Conservation (phyloP, 2,113 vertebrate genomes). For the Melierax canorus region DNA sequence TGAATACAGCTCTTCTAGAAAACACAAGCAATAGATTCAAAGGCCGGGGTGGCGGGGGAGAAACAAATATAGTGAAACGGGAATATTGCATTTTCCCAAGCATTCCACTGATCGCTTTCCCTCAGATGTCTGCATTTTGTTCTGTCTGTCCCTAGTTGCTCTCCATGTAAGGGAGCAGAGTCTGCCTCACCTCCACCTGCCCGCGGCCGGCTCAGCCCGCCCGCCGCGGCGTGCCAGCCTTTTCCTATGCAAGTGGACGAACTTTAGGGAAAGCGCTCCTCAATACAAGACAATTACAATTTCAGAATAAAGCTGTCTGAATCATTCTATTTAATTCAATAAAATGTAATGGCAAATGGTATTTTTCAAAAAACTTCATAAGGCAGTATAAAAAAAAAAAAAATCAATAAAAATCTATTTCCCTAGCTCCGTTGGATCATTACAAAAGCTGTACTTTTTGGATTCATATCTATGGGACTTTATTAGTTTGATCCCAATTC, state of each 20-base stretch:
- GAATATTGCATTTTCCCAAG: background rate
- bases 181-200: background rate
- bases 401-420: constrained; percentile 35
- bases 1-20: background rate
- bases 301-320: background rate
- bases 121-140: background rate
- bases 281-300: background rate
- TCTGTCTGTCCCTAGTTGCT: background rate
- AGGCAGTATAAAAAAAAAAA: background rate
- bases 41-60: rapidly evolving
- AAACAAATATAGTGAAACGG: rapidly evolving
- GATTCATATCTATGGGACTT: background rate
- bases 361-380: background rate
- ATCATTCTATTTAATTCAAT: constrained; percentile 2
- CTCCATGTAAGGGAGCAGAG: background rate
- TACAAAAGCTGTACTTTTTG: background rate
- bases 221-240: background rate
- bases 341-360: background rate
- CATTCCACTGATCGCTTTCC: background rate
- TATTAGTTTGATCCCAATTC: background rate
- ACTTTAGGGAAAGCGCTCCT: background rate
- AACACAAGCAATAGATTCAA: background rate
- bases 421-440: background rate
- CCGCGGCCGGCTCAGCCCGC: background rate
- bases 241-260: background rate